A percentile compares a stretch with the other conserved stretches of the same genome.
Conservation (phyloP, 2,888 invertebrate species). For the Melieria crassipennis region DNA sequence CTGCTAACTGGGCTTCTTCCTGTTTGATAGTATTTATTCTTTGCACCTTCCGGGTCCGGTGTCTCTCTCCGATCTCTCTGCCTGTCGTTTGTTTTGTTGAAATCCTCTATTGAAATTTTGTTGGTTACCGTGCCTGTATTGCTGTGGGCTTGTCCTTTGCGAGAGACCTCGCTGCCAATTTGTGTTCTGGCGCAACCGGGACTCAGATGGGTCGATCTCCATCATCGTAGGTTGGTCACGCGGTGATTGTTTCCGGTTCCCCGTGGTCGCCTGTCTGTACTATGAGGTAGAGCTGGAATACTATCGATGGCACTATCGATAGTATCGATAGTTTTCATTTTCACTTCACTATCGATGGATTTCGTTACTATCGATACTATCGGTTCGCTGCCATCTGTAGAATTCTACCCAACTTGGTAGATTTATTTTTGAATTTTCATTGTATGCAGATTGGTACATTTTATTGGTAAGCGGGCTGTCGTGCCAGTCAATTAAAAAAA, state of each 20-base stretch:
- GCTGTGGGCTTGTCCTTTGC: slow-evolving; percentile 12
- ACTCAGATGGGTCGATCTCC: slow-evolving; percentile 17
- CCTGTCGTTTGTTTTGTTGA: slow-evolving; percentile 17
- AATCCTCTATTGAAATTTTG: slow-evolving; percentile 6
- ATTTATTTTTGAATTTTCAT: too few species aligned
- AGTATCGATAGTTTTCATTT: too few species aligned
- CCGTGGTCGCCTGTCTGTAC: slow-evolving; percentile 6
- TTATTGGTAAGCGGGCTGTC: too few species aligned
- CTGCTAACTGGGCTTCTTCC: not conserved
- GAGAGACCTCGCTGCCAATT: slow-evolving; percentile 35
- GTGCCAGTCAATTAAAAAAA: too few species aligned
- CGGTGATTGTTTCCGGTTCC: not conserved
- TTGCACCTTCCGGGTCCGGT: slow-evolving; percentile 15
- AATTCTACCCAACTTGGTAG: too few species aligned
- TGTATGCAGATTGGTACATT: too few species aligned
- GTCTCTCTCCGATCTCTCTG: slow-evolving; percentile 10
- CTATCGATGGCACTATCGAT: too few species aligned
- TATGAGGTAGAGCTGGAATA: too few species aligned
- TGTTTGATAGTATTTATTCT: slow-evolving; percentile 5
- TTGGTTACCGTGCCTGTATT: slow-evolving; percentile 10
- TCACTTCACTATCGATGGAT: too few species aligned
- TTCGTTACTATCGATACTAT: too few species aligned
- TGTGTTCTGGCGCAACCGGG: slow-evolving; percentile 14
- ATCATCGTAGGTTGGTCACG: not conserved
- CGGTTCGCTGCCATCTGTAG: too few species aligned